Evolutionary conservation across 92 coral and sea anemone genomes (phyloP).

Genomic region (Porites lobata): DNA sequence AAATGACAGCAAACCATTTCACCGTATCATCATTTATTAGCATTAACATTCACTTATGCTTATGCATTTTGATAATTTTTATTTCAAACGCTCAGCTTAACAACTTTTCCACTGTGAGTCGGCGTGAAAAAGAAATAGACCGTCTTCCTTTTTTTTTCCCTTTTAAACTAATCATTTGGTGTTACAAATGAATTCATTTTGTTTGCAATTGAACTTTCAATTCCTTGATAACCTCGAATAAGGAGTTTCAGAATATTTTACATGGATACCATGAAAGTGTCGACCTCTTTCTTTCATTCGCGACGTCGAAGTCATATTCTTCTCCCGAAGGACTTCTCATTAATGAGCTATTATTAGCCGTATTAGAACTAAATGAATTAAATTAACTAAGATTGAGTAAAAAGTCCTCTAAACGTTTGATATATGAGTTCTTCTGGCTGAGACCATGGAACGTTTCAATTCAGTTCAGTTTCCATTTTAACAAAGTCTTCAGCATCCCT

Average conservation of each 20-base stretch:
- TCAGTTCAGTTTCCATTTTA: background rate
- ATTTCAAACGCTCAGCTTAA: background rate
- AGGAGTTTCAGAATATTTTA: background rate
- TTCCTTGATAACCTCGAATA: background rate
- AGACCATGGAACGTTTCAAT: background rate
- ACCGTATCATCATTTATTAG: background rate
- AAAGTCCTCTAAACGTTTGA: no score
- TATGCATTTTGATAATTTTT: background rate
- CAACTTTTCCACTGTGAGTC: no score
- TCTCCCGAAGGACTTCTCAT: no score
- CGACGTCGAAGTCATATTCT: no score
- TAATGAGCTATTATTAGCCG: no score
- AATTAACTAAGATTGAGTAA: no score
- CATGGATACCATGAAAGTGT: background rate
- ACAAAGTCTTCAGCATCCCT: background rate
- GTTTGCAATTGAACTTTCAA: background rate
- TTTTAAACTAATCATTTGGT: no score
- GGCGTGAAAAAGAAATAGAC: background rate
- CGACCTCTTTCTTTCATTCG: background rate
- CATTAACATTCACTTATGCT: background rate
- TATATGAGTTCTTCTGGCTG: no score
- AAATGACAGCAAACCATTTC: background rate
- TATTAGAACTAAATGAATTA: no score
- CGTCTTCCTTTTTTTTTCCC: background rate
- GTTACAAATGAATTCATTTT: no score